Evolutionary conservation across 2,797 vertebrate species (phyloP).

Genomic region (Dallia pectoralis): DNA sequence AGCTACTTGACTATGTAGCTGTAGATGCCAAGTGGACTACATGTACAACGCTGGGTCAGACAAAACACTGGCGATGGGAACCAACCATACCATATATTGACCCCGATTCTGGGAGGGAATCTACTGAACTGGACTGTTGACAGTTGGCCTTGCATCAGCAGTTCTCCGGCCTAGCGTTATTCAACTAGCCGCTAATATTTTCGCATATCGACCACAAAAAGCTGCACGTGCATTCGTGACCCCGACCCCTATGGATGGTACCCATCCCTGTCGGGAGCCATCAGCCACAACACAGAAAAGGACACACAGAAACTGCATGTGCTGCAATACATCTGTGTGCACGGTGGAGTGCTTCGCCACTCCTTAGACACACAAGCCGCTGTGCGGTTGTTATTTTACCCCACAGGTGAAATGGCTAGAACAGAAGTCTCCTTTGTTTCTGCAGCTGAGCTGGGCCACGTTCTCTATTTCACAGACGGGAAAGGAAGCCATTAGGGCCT

Average conservation of each 20-base stretch:
- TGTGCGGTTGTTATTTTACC: slow-evolving; percentile 62
- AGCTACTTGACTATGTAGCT: not conserved
- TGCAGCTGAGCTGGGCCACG: slow-evolving; percentile 38
- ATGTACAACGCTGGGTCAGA: slow-evolving; percentile 4
- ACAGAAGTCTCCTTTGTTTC: slow-evolving; percentile 70
- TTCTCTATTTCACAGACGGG: slow-evolving; percentile 43
- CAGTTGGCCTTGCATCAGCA: too few relatives aligned
- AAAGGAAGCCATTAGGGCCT: slow-evolving; percentile 38
- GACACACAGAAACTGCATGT: slow-evolving; percentile 24
- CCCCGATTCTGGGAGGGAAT: too few relatives aligned
- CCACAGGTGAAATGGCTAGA: slow-evolving; percentile 55
- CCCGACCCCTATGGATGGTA: too few relatives aligned
- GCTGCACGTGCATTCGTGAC: too few relatives aligned
- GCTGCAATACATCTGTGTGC: slow-evolving; percentile 42
- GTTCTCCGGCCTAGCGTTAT: too few relatives aligned
- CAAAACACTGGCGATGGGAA: not conserved
- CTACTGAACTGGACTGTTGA: too few relatives aligned
- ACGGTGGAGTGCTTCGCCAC: slow-evolving; percentile 27
- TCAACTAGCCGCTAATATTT: too few relatives aligned
- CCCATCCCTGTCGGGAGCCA: not conserved
- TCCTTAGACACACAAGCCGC: slow-evolving; percentile 30
- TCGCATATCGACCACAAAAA: too few relatives aligned
- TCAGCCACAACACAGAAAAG: not conserved
- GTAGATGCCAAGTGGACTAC: slow-evolving; percentile 4
- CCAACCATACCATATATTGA: too few relatives aligned